Percentiles rank a stretch among this genome's conserved stretches.
phyloP scores from a whole-genome alignment of 2,888 invertebrate species.

The Glaucopsyche alexis region DNA sequence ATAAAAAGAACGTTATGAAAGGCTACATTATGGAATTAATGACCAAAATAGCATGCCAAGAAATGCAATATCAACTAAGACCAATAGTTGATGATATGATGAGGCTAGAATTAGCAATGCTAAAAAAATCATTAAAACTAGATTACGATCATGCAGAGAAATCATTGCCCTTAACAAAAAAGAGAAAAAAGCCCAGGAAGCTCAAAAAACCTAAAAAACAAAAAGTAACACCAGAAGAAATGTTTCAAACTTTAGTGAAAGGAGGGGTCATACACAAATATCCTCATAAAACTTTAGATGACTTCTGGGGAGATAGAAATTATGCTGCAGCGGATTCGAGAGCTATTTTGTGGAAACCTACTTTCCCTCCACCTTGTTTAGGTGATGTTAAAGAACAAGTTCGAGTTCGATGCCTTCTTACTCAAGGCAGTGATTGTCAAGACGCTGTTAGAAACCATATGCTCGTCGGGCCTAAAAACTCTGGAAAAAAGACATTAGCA shows the following conservation, averaged over 20 bases:
- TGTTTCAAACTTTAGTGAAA: constrained; percentile 86
- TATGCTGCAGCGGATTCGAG: constrained; percentile 79
- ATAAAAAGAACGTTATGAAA: constrained; percentile 79
- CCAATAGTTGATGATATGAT: constrained; percentile 84
- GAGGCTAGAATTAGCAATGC: constrained; percentile 75
- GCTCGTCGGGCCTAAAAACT: constrained; percentile 84
- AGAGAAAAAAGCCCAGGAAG: constrained; percentile 64
- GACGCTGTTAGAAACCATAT: constrained; percentile 80
- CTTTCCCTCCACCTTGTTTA: constrained; percentile 74
- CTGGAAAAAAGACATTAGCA: constrained; percentile 86
- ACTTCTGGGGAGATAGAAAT: constrained; percentile 85
- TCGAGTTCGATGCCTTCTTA: constrained; percentile 81
- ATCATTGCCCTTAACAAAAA: constrained; percentile 49
- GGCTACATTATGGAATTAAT: constrained; percentile 83
- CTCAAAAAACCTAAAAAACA: constrained; percentile 81
- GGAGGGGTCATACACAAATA: constrained; percentile 84
- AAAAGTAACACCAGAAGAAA: constrained; percentile 80
- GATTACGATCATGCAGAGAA: constrained; percentile 54
- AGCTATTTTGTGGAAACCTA: constrained; percentile 62
- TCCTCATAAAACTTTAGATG: constrained; percentile 78
- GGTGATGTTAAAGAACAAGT: constrained; percentile 82
- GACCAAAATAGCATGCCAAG: constrained; percentile 81
- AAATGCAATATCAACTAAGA: constrained; percentile 84
- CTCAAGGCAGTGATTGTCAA: constrained; percentile 70
- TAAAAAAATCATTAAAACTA: constrained; percentile 75